Conservation (phyloP, 2,888 invertebrate genomes). For the Polydrusus cervinus region DNA sequence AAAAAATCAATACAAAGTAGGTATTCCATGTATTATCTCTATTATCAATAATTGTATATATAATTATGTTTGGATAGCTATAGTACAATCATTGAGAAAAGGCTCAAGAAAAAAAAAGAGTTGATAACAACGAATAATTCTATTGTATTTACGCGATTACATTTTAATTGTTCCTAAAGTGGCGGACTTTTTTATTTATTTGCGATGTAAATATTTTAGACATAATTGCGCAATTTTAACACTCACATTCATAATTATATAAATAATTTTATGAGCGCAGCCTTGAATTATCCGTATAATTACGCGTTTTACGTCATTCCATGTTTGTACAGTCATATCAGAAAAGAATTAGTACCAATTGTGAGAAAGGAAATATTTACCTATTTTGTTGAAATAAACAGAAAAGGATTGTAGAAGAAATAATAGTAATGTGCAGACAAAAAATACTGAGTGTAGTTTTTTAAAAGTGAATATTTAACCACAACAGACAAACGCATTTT, state of each 20-base stretch:
- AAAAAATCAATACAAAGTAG: too few relatives aligned
- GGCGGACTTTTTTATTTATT: slow-evolving; percentile 1
- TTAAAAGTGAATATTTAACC: too few relatives aligned
- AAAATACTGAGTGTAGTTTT: too few relatives aligned
- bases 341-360: slow-evolving; percentile 4
- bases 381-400: neutral
- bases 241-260: neutral
- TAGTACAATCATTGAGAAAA: too few relatives aligned
- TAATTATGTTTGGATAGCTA: too few relatives aligned
- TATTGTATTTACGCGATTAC: neutral
- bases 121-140: neutral
- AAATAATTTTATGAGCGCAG: neutral
- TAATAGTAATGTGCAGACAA: neutral
- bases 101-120: neutral
- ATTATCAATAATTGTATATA: too few relatives aligned
- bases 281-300: slow-evolving; percentile 12
- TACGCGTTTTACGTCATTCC: slow-evolving; percentile 9
- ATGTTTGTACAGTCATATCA: slow-evolving; percentile 24
- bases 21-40: too few relatives aligned
- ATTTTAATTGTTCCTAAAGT: slow-evolving; percentile 13
- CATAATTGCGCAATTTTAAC: neutral
- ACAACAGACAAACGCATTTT: too few relatives aligned
- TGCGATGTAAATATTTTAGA: slow-evolving; percentile 15
- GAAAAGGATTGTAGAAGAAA: neutral
- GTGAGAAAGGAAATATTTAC: neutral